Evolutionary conservation across 2,113 vertebrate genomes (phyloP).

Genomic region (Sinocyclocheilus grahami): DNA sequence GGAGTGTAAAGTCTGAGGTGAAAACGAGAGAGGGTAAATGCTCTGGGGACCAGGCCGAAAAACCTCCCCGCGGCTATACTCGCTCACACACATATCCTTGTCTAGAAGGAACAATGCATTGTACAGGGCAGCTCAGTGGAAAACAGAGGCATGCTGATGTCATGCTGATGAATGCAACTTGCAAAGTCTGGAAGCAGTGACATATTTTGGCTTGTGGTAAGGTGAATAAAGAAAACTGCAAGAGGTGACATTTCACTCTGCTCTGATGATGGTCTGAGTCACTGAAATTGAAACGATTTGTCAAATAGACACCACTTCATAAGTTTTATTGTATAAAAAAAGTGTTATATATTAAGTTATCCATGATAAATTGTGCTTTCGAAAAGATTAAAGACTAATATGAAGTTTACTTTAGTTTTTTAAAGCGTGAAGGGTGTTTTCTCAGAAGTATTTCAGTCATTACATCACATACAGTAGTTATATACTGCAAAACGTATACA

Average conservation of each 20-base stretch:
- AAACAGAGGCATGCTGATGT: not conserved
- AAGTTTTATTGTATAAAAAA: not conserved
- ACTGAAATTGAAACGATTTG: conserved; percentile 9
- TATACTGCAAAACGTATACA: no score
- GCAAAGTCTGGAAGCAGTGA: not conserved
- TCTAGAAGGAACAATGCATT: conserved; percentile 4
- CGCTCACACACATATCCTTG: conserved; percentile 1
- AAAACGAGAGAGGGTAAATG: conserved; percentile 21
- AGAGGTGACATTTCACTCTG: conserved; percentile 3
- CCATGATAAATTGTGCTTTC: not conserved
- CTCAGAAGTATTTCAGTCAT: not conserved
- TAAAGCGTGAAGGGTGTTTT: not conserved
- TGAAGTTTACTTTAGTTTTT: not conserved
- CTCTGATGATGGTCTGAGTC: conserved; percentile 1
- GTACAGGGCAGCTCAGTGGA: not conserved
- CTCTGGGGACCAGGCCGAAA: conserved; percentile 13
- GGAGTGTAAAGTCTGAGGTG: conserved; percentile 2
- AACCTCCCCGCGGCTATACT: conserved; percentile 19
- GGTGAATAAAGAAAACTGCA: not conserved
- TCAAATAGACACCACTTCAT: not conserved
- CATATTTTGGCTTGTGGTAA: not conserved
- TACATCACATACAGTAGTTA: no score
- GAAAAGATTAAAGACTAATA: not conserved
- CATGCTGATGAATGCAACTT: not conserved
- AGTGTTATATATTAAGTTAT: not conserved